Conservation (phyloP, 2,888 invertebrate genomes). For the Suillia variegata region DNA sequence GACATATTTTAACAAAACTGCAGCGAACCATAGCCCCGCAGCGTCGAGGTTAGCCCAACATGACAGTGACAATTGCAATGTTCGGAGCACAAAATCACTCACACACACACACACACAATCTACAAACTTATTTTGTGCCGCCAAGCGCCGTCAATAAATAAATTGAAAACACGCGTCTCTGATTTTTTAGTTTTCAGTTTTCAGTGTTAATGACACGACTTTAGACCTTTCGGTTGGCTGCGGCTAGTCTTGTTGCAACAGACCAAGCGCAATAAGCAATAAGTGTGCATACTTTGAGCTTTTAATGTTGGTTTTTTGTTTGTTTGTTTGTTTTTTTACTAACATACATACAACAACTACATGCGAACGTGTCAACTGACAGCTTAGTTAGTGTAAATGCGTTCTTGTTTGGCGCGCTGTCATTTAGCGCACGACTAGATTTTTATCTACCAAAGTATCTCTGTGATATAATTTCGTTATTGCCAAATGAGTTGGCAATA, state of each 20-base stretch:
- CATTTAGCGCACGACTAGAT: background rate
- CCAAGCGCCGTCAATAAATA: constrained; percentile 2
- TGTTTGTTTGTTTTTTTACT: constrained; percentile 2
- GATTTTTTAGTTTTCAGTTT: background rate
- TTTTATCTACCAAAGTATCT: background rate
- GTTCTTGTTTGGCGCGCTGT: background rate
- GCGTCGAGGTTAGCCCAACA: background rate
- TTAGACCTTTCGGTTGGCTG: background rate
- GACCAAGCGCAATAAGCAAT: too few relatives aligned
- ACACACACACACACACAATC: too few relatives aligned
- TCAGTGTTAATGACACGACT: constrained; percentile 1
- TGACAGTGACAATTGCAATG: constrained; percentile 15
- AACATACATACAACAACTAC: too few relatives aligned
- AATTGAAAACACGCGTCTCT: constrained; percentile 2
- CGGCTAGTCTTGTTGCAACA: too few relatives aligned
- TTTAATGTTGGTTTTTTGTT: background rate
- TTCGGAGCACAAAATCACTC: too few relatives aligned
- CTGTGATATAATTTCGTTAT: constrained; percentile 12
- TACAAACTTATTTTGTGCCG: background rate
- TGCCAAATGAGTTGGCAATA: constrained; percentile 31
- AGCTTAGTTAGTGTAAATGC: background rate
- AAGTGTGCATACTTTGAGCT: background rate
- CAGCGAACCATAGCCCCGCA: too few relatives aligned
- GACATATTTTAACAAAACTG: too few relatives aligned
- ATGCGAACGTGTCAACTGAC: background rate